Base-by-base conservation (phyloP, 2,888 invertebrate species). In the Luffia ferchaultella region DNA sequence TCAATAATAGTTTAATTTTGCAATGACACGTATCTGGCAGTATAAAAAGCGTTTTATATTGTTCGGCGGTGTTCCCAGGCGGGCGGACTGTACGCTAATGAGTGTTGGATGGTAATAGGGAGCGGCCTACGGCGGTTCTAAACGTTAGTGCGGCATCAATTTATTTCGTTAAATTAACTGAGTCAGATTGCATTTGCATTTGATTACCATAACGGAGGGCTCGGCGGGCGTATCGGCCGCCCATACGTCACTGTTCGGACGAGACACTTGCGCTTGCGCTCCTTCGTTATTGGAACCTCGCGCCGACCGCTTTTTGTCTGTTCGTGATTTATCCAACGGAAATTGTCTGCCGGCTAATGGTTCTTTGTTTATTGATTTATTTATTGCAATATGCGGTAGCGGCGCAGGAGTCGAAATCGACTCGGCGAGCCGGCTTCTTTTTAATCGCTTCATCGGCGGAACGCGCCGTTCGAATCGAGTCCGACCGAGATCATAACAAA, bases 301-400 rank as follows among this genome's bases (percentile, higher is more conserved):
- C 64, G 63, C 64, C 60, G 55, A 60, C 66, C 66, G 62, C 66
- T 72, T 79, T 79, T 76, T 76, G 73, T 62, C 62, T 56, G 55
- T 54, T 54, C 69, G 80, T 80, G 80, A 80, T 80, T 80, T 79
- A 80, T 76, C 76, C 78, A 74, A 68, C 77, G 79, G 79, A 82
- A 78, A 80, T 76, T 76, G 80, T 76, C 71, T 72, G 80, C 76
- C 78, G 78, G 72, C 76, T 77, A 78, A 80, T 79, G 79, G 74
- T 60, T 79, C 78, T 79, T 79, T 80, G 80, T 80, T 76, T 78
- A 80, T 80, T 79, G 80, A 82, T 80, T 80, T 78, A 79, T 80
- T 70, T 67, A 66, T 68, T 63, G 72, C 73, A 77, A 79, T 79
- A 78, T 78, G 79, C 78, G 76, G 80, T 78, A 82, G 82, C 49